These are phyloP conservation scores for Forpus xanthops DNA, from an alignment of 2,797 vertebrate genomes.

Conservation along the genomic window DNA sequence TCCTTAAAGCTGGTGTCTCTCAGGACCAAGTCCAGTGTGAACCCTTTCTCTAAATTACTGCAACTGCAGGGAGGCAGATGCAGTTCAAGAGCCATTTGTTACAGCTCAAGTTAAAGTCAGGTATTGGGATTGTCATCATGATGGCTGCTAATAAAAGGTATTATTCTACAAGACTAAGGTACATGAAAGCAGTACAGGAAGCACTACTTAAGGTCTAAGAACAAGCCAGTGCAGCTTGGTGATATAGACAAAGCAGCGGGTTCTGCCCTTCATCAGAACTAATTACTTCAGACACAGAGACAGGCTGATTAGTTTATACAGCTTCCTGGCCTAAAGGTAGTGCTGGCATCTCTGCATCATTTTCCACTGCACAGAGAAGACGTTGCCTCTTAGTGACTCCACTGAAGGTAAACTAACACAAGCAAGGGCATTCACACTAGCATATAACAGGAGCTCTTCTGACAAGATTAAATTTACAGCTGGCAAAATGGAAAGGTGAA, in stretches of 20 bases:
- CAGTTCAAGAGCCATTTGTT: background rate
- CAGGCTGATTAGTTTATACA: background rate
- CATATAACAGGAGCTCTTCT: background rate
- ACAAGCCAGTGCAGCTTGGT: accelerated
- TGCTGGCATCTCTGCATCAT: background rate
- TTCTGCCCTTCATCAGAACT: background rate
- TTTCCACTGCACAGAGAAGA: background rate
- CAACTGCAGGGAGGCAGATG: background rate
- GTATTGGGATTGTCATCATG: background rate
- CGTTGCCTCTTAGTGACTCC: background rate
- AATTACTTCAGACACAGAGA: constrained; percentile 2
- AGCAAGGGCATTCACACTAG: background rate
- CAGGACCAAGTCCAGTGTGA: background rate
- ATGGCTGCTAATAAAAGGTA: background rate
- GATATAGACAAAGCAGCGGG: background rate
- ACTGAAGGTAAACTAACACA: background rate
- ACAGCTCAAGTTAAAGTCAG: background rate
- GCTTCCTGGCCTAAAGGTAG: background rate
- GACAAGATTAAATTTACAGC: background rate
- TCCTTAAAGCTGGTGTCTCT: background rate
- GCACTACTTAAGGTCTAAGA: background rate
- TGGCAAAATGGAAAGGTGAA: background rate
- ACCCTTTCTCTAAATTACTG: background rate
- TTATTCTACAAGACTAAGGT: background rate
- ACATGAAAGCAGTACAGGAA: background rate